These are phyloP conservation scores for Sericinus montela DNA, from an alignment of 2,888 invertebrate genomes.

Conservation along the genomic window DNA sequence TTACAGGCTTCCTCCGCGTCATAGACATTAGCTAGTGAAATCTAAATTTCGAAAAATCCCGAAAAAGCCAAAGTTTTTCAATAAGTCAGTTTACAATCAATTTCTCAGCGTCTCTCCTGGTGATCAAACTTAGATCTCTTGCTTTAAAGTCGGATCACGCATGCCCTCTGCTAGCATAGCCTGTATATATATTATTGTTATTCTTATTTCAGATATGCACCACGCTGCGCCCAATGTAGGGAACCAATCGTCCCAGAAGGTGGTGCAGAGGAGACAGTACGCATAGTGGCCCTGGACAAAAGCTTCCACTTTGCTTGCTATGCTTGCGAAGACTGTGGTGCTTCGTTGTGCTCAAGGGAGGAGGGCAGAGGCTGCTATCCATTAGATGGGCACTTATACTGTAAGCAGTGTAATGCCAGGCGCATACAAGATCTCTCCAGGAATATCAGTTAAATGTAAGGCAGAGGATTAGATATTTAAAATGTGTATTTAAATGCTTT, in stretches of 20 bases:
- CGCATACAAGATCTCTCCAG: slow-evolving; percentile 94
- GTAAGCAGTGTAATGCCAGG: slow-evolving; percentile 96
- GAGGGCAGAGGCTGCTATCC: slow-evolving; percentile 98
- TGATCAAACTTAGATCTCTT: no score
- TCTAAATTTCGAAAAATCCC: no score
- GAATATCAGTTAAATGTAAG: slow-evolving; percentile 51
- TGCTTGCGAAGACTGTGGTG: slow-evolving; percentile 96
- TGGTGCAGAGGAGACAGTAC: slow-evolving; percentile 97
- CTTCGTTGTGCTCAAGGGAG: slow-evolving; percentile 93
- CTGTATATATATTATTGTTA: no score
- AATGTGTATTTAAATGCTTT: no score
- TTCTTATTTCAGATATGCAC: slow-evolving; percentile 84
- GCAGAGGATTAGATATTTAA: neutral
- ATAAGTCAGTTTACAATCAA: no score
- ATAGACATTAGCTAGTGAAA: no score
- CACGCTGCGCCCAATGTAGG: slow-evolving; percentile 96
- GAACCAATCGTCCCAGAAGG: slow-evolving; percentile 97
- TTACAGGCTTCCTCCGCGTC: no score
- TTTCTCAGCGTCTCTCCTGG: no score
- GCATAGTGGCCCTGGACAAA: slow-evolving; percentile 97
- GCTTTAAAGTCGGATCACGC: no score
- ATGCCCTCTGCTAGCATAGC: no score
- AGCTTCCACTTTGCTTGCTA: slow-evolving; percentile 98
- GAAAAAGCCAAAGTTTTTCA: no score
- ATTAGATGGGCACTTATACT: slow-evolving; percentile 95